phyloP scores from a whole-genome alignment of 2,888 invertebrate genomes.

The Mesochorus sp. region DNA sequence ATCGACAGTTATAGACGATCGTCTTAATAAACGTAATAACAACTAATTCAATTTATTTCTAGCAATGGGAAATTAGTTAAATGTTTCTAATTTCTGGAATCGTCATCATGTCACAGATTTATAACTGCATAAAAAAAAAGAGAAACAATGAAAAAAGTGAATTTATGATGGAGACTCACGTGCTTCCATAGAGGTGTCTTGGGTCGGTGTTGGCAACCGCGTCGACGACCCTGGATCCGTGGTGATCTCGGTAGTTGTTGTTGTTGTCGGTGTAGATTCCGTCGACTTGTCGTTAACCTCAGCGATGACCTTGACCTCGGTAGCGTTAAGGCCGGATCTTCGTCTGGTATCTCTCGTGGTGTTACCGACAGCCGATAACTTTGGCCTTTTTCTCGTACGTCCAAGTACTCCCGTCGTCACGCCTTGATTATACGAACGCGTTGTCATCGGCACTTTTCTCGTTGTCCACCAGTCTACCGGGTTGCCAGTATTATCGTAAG shows the following conservation, averaged over 20 bases:
- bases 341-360: conserved; percentile 41
- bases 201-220: conserved; percentile 75
- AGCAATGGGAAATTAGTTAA: too few relatives aligned
- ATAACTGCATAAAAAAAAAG: too few relatives aligned
- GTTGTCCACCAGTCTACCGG: too few relatives aligned
- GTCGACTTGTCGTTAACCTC: conserved; percentile 56
- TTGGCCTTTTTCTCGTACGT: conserved; percentile 73
- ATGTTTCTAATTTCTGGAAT: too few relatives aligned
- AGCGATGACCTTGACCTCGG: conserved; percentile 68
- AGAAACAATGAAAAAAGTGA: too few relatives aligned
- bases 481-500: too few relatives aligned
- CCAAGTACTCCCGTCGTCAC: conserved; percentile 74
- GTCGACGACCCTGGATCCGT: conserved; percentile 68
- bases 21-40: too few relatives aligned
- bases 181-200: conserved; percentile 79
- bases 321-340: conserved; percentile 62
- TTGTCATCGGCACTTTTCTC: conserved; percentile 75
- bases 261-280: conserved; percentile 48
- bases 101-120: too few relatives aligned
- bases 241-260: conserved; percentile 59
- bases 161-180: conserved; percentile 74
- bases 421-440: conserved; percentile 75
- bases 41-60: too few relatives aligned
- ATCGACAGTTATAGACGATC: too few relatives aligned
- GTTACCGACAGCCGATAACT: conserved; percentile 56